These are phyloP conservation scores for Meiosimyza platycephala DNA, from an alignment of 2,888 invertebrate genomes.

Conservation along the genomic window DNA sequence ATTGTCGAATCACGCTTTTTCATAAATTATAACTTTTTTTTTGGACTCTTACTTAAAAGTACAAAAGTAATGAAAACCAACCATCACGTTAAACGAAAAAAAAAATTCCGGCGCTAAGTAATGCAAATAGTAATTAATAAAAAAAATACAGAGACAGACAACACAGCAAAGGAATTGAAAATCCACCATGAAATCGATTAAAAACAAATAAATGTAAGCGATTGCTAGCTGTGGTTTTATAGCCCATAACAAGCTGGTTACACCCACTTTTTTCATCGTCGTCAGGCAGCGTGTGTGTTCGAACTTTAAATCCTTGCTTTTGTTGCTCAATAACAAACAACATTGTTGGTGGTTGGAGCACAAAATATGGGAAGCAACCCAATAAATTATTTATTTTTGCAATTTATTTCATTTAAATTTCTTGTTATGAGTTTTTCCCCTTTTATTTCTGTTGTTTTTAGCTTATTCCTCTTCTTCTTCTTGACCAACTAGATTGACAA, in stretches of 20 bases:
- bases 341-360: neutral
- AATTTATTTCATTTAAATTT: conserved; percentile 44
- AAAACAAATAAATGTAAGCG: conserved; percentile 63
- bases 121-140: too few relatives aligned
- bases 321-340: conserved; percentile 19
- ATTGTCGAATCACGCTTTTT: too few relatives aligned
- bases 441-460: conserved; percentile 4
- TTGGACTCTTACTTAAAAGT: too few relatives aligned
- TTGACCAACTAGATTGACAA: conserved; percentile 56
- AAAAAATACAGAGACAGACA: too few relatives aligned
- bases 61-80: too few relatives aligned
- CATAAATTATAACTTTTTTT: too few relatives aligned
- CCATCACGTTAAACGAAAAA: too few relatives aligned
- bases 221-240: conserved; percentile 53
- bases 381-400: conserved; percentile 49
- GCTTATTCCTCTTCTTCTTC: neutral
- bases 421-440: neutral
- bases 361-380: conserved; percentile 32
- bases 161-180: too few relatives aligned
- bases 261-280: conserved; percentile 53
- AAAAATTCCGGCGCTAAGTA: too few relatives aligned
- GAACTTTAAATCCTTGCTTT: neutral
- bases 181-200: conserved; percentile 57
- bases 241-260: conserved; percentile 64
- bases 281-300: conserved; percentile 13